A percentile compares a stretch with the other conserved stretches of the same genome.
Conservation (phyloP, 2,797 vertebrate genomes). For the Myotis daubentonii region DNA sequence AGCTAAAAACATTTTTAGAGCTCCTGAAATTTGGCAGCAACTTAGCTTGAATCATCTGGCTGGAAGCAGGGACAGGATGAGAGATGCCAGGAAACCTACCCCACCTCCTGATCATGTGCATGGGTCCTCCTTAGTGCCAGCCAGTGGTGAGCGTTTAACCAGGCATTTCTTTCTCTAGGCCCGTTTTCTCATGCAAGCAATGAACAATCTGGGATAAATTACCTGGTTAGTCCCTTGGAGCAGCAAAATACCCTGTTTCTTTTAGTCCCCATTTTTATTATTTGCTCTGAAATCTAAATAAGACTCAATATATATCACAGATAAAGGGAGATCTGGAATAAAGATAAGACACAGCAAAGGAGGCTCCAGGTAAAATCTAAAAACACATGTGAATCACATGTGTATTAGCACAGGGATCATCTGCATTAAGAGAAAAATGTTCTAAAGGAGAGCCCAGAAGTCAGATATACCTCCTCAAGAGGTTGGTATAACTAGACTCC, state of each 20-base stretch:
- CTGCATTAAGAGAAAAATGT: background rate
- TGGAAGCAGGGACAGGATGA: background rate
- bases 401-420: background rate
- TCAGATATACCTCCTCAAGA: background rate
- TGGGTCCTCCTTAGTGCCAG: background rate
- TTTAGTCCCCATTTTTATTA: constrained; percentile 35
- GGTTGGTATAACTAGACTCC: background rate
- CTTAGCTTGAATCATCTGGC: constrained; percentile 30
- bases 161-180: background rate
- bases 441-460: background rate
- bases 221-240: background rate
- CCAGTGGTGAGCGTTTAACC: background rate
- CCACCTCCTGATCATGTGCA: background rate
- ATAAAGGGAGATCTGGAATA: background rate
- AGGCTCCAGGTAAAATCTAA: background rate
- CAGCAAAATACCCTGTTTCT: background rate
- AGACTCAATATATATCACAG: background rate
- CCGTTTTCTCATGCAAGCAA: constrained; percentile 15
- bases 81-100: background rate
- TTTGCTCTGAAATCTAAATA: constrained; percentile 24
- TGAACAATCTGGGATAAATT: constrained; percentile 7
- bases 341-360: background rate
- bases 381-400: background rate
- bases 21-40: background rate
- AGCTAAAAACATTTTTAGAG: background rate